Percentiles rank a stretch among this genome's conserved stretches.
phyloP scores from a whole-genome alignment of 92 coral and sea anemone species.

The Epizoanthus scotinus region DNA sequence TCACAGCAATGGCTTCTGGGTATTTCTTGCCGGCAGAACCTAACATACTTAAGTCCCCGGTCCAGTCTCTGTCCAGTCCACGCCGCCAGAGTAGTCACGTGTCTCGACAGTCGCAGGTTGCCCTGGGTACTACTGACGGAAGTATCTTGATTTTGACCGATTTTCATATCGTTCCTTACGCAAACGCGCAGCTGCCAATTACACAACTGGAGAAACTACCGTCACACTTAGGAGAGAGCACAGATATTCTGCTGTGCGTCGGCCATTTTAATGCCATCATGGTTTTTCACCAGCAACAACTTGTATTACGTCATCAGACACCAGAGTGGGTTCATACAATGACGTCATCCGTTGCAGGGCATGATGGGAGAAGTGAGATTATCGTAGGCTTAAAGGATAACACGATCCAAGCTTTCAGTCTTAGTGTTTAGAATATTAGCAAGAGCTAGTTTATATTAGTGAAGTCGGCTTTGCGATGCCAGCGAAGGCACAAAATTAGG shows the following conservation, averaged over 20 bases:
- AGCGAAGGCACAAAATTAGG: too few relatives aligned
- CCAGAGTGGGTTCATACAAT: slow-evolving; percentile 75
- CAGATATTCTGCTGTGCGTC: slow-evolving; percentile 66
- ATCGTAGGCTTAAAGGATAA: slow-evolving; percentile 65
- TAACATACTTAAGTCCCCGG: slow-evolving; percentile 67
- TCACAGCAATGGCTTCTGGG: slow-evolving; percentile 81
- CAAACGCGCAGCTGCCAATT: slow-evolving; percentile 65
- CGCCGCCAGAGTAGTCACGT: slow-evolving; percentile 53
- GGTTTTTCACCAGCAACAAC: slow-evolving; percentile 62
- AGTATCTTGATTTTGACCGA: slow-evolving; percentile 63
- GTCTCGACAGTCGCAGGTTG: slow-evolving; percentile 71
- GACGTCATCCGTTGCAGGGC: slow-evolving; percentile 38
- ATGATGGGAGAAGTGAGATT: slow-evolving; percentile 43
- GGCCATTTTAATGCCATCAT: slow-evolving; percentile 80
- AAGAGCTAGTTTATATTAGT: neutral
- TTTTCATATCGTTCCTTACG: slow-evolving; percentile 66
- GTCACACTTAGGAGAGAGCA: slow-evolving; percentile 24
- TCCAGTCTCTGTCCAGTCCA: slow-evolving; percentile 63
- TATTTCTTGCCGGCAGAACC: slow-evolving; percentile 65
- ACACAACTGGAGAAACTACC: slow-evolving; percentile 60
- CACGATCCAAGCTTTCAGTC: slow-evolving; percentile 51
- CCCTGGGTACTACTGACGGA: slow-evolving; percentile 77
- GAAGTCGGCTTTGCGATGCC: too few relatives aligned
- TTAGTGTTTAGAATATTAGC: neutral
- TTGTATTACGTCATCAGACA: slow-evolving; percentile 57